Evolutionary conservation across 2,888 invertebrate genomes (phyloP), one percentile per base, ranked within the genome.

Genomic region (Andrena marginata): DNA sequence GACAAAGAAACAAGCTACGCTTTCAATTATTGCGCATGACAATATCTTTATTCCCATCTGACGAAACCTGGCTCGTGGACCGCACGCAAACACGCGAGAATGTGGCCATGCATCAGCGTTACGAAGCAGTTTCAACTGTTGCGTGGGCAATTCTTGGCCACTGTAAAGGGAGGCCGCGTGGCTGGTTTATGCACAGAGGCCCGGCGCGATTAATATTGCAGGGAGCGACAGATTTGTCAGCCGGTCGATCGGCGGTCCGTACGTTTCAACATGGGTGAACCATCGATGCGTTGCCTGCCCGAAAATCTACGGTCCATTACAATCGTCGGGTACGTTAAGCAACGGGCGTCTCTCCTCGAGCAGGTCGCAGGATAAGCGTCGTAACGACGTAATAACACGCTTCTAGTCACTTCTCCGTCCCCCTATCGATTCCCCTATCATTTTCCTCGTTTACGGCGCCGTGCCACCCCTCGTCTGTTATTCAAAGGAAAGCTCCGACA

Each of bases 101-200:
- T n/a, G 42, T 42, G 16, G 42, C 42, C 42, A 42, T 42, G 42
- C 59, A 31, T 59, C 48, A 74, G 59, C 74, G 65, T 67, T 59
- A 29, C 23, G 20, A n/a, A 48, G 65, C 59, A 67, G 31, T 56
- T 67, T 29, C 31, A 59, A 67, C 65, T 67, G 74, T 59, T 67
- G 65, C 65, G 48, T 16, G 54, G 56, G 48, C 67, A 20, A 67
- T 74, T 20, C 56, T 7, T 29, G 23, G 31, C 2, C 10, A 31
- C 59, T 10, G 23, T 74, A 74, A 74, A 74, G 35, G 31, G 29
- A 16, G n/a, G 31, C 67, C 42, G 73, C 65, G 65, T 48, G 56
- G 59, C 23, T 64, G 67, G 74, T 73, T 73, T 65, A 73, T 35
- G 63, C 31, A 33, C 33, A 54, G 56, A 56, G 23, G 54, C n/a